Base-by-base conservation (phyloP, 2,797 vertebrate genomes). In the Acipenser transmontanus region DNA sequence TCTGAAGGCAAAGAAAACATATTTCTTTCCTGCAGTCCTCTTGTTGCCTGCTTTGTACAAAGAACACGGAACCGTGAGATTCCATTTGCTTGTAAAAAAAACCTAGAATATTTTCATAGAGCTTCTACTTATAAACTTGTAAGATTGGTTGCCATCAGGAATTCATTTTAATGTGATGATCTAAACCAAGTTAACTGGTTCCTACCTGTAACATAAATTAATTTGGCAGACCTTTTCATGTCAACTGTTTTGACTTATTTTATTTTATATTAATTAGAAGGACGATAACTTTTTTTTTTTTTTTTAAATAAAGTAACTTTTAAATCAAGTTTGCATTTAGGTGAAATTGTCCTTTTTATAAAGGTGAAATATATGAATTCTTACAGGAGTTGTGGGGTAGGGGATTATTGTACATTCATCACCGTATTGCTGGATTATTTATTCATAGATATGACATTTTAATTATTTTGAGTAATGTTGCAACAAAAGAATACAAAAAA, bases 341-440 rank as follows among this genome's bases (percentile, higher is more conserved):
- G 74, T 88, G 81, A 82, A 87, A 87, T 91, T 86, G 83, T 87
- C 85, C 86, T 93, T 88, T 86, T 80, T 82, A 81, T 81, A 57
- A 57, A 20, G 10, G 49, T 20, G 68, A 50, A 50, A 1, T 61
- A 51, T 70, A 63, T 59, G 56, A 52, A 63, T 49, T 65, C 64
- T 78, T 82, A 76, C 75, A 75, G 57, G 78, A 81, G 60, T 82
- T 84, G 82, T 79, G 83, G 74, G 81, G 82, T 17, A 83, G 78
- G 69, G 74, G 82, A 81, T 1, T 6, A 67, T 51, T 70, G 80
- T 82, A 76, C 69, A 72, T 73, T 86, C 81, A 71, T 84, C 84
- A 79, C 83, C 81, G 85, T 87, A 87, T 83, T 84, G 89, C 90
- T 93, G 89, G 92, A 85, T 88, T 93, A 88, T 91, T 92, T 93